Evolutionary conservation across 2,797 vertebrate genomes (phyloP), one percentile per base, ranked within the genome.

Genomic region (Sebastes iracundus): DNA sequence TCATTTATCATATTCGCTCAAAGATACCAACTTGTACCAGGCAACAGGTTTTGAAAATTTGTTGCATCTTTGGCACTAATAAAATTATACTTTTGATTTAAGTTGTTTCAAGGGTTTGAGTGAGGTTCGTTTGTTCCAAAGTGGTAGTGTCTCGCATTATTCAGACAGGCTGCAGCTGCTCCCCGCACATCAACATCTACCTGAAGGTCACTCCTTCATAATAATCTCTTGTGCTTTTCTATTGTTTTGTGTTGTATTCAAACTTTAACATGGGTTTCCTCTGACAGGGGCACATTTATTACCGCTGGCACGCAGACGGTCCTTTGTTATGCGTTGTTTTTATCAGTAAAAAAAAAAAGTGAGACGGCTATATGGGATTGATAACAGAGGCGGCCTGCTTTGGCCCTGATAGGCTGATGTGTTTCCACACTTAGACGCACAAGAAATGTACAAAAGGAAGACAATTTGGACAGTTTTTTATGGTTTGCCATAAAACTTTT

Each of bases 371-470:
- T 88, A 80, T 83, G 81, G 81, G 72, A 62, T 61, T 85, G 93
- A 94, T 96, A 94, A 92, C 75, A 27, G 68, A 58, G 84, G 90
- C 87, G 88, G 92, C 52, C 56, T 53, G 79, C 93, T 95, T 95
- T 95, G 89, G 83, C 70, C 25, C 53, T 60, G 23, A 81, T 85
- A 73, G 14, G 28, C 71, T 53, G 61, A 77, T 85, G 68, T 79
- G 65, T 66, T 55, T 78, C 61, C 52, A 46, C 67, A 77, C 11
- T 14, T 16, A 3, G 13, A 80, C 49, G 56, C 35, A 52, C 0
- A 23, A 65, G n/a, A 76, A 77, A 55, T n/a, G 0, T 14, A 33
- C 25, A 32, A 68, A 63, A 60, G 9, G 9, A 53, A 42, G 23
- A 46, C 2, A 27, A 32, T 32, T 27, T 28, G 2, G 1, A 27